Base-by-base conservation (phyloP, 2,888 invertebrate genomes). In the Blastobasis adustella region DNA sequence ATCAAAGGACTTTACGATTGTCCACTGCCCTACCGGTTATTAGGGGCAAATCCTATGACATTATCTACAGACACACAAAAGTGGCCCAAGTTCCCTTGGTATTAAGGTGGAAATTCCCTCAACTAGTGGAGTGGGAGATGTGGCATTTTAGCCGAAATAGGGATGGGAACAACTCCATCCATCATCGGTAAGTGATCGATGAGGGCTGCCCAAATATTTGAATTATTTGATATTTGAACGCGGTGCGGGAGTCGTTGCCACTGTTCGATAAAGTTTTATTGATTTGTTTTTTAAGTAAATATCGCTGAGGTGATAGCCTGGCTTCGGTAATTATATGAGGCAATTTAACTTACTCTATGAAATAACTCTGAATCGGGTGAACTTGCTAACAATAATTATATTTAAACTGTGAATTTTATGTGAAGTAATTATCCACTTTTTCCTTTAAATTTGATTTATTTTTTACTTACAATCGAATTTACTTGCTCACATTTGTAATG, bases 131-230 rank as follows among this genome's bases (percentile, higher is more conserved):
- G 8, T 42, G 51, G 46, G 10, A 54, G 38, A 64, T 75, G 61
- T 0, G 61, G 9, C 60, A 49, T 71, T 75, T 55, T 54, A 38
- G 47, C 45, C 49, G 23, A 50, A 10, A 48, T 50, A 9, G 46
- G 56, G 59, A 57, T 58, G 65, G 65, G 66, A 74, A 74, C 71
- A 69, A 71, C 67, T 71, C 73, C 72, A 87, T 87, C 85, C 71
- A 85, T 86, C 86, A 86, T 82, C 74, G 69, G 77, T 74, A 78
- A 79, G 78, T 86, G 86, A 87, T 86, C 78, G 86, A 87, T 85
- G 83, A 79, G 76, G 64, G 74, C 73, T 80, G 78, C 76, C 76
- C 77, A 84, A 85, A 86, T 86, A 85, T 85, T 86, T 84, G 84
- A 84, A 82, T 83, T 85, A 80, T 77, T 78, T 74, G 79, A 82